These are phyloP conservation scores for Darevskia mixta DNA, from an alignment of 2,797 vertebrate genomes.

Conservation along the genomic window DNA sequence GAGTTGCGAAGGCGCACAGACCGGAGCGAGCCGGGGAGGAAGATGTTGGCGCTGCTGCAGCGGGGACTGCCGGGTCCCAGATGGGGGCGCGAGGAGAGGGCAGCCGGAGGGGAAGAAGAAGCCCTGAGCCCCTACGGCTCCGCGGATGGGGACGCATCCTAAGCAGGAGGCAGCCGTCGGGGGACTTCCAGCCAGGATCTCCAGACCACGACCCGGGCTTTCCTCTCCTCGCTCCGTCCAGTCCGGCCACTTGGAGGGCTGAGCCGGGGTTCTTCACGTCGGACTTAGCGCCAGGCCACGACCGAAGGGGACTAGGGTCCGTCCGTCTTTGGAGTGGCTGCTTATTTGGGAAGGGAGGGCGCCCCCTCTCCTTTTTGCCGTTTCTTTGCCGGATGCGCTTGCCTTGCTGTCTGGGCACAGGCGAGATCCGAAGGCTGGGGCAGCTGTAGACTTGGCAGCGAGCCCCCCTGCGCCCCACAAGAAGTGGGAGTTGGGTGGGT, in stretches of 20 bases:
- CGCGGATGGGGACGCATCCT: not conserved
- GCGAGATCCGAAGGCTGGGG: not conserved
- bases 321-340: not conserved
- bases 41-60: not conserved
- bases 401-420: not conserved
- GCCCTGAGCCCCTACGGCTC: not conserved
- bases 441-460: not conserved
- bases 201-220: not conserved
- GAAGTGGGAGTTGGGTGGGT: not conserved
- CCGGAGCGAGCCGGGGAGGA: not conserved
- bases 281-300: not conserved
- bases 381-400: not conserved
- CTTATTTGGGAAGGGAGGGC: not conserved
- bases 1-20: not conserved
- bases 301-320: not conserved
- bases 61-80: not conserved
- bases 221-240: too few species aligned
- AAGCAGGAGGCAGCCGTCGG: not conserved
- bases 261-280: conserved; percentile 3
- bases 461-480: not conserved
- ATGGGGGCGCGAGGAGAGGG: not conserved
- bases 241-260: not conserved
- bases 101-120: not conserved
- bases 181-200: not conserved
- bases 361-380: accelerated